A percentile compares a stretch with the other conserved stretches of the same genome.
Evolutionary conservation across 2,888 invertebrate genomes (phyloP).

Genomic region (Tholera decimalis): DNA sequence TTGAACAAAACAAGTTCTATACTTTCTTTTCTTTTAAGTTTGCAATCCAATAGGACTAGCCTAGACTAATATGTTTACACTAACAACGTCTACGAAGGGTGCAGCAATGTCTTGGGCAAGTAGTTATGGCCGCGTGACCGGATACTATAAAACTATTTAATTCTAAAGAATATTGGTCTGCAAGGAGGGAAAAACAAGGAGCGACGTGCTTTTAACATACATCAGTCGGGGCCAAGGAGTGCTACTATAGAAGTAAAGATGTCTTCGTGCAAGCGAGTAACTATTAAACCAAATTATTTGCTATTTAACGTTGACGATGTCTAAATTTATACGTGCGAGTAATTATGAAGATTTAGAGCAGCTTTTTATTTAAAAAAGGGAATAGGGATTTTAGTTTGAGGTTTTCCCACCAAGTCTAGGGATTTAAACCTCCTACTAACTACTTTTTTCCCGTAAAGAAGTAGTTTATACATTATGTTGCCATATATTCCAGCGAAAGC

Average conservation of each 20-base stretch:
- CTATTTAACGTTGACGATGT: no score
- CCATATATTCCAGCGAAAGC: no score
- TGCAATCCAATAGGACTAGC: not conserved
- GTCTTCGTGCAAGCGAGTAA: not conserved
- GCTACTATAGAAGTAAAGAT: constrained; percentile 10
- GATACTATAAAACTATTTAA: constrained; percentile 29
- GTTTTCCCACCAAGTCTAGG: no score
- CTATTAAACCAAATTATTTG: not conserved
- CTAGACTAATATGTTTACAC: constrained; percentile 24
- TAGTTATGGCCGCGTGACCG: constrained; percentile 30
- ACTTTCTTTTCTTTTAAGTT: not conserved
- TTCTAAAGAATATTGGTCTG: constrained; percentile 8
- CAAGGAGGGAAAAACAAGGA: constrained; percentile 20
- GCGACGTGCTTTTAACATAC: constrained; percentile 6
- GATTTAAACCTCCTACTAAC: no score
- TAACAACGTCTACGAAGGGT: constrained; percentile 18
- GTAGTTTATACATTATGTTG: no score
- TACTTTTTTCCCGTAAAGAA: no score
- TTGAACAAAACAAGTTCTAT: not conserved
- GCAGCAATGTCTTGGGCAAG: constrained; percentile 23
- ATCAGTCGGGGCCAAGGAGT: not conserved
- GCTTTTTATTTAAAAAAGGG: no score
- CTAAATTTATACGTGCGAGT: no score
- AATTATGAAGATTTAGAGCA: no score
- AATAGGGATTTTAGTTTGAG: no score